Evolutionary conservation across 1,140 invertebrate genomes (phyloP), one percentile per base, ranked within the genome.

Genomic region (Oppia nitens): DNA sequence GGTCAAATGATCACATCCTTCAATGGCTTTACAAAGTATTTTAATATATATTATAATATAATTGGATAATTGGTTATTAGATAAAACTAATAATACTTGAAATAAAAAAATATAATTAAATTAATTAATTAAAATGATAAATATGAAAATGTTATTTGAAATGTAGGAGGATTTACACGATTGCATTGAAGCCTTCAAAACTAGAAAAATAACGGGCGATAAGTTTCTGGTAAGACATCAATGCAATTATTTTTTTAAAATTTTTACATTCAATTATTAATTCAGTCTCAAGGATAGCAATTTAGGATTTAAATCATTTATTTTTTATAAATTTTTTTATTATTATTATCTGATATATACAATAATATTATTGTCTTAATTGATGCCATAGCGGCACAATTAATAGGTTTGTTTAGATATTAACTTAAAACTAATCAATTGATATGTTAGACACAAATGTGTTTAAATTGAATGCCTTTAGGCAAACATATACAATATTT

Each of bases 111-210:
- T 20, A 9, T 11, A 21, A 40, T 12, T 9, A 21, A 17, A n/a
- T 32, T 29, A 27, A 3, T n/a, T n/a, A n/a, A n/a, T n/a, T n/a
- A n/a, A n/a, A n/a, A n/a, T n/a, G n/a, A n/a, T n/a, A n/a, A n/a
- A n/a, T n/a, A 3, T n/a, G 11, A 12, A 14, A 3, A 14, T 32
- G 28, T 55, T 21, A 55, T 55, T 57, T n/a, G n/a, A n/a, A 6
- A 49, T 62, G 28, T 47, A 62, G 61, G 49, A 57, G 9, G 25
- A 60, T 32, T 47, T 62, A n/a, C 53, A 62, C 47, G 61, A 62
- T 25, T 62, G 61, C 21, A 59, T 62, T 47, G 53, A 57, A 20
- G 53, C 61, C 20, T 62, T 62, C 59, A 49, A 62, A 53, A 48
- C 26, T 27, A 20, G 61, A 45, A 45, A 52, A 23, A 62, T 62